A percentile compares a stretch with the other conserved stretches of the same genome.
Conservation (phyloP, 2,888 invertebrate species). For the Agonopterix heracliana region DNA sequence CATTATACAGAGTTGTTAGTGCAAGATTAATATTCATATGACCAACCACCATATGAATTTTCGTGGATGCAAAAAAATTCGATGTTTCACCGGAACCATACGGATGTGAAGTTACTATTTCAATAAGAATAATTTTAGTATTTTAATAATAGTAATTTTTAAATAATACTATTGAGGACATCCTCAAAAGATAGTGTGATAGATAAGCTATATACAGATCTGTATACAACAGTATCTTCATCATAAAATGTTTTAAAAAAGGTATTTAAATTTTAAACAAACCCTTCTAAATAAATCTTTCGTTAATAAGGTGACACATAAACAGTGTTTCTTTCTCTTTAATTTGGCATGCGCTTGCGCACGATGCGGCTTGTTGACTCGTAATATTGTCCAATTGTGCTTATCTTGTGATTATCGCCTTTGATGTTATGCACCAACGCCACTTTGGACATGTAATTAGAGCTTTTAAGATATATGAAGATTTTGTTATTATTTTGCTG, state of each 20-base stretch:
- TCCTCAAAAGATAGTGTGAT: not conserved
- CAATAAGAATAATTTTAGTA: too few species aligned
- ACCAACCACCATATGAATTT: too few species aligned
- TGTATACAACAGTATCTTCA: too few species aligned
- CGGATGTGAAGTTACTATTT: too few species aligned
- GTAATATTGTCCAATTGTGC: constrained; percentile 46
- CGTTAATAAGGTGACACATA: constrained; percentile 58
- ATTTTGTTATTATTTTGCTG: too few species aligned
- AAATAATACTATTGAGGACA: not conserved
- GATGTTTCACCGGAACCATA: too few species aligned
- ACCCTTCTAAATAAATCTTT: constrained; percentile 41
- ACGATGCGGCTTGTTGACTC: constrained; percentile 34
- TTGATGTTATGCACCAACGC: constrained; percentile 41
- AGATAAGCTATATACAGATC: too few species aligned
- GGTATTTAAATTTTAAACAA: not conserved
- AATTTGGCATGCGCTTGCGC: constrained; percentile 38
- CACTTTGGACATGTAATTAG: not conserved
- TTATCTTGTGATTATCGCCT: constrained; percentile 33
- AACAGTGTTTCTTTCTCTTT: constrained; percentile 54
- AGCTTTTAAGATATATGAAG: not conserved
- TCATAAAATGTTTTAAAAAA: not conserved
- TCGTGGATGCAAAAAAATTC: too few species aligned
- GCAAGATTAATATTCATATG: too few species aligned
- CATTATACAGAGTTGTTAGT: too few species aligned
- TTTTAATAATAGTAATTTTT: not conserved